These are phyloP conservation scores for Carcharodon carcharias DNA, from an alignment of 2,797 vertebrate genomes.

Conservation along the genomic window DNA sequence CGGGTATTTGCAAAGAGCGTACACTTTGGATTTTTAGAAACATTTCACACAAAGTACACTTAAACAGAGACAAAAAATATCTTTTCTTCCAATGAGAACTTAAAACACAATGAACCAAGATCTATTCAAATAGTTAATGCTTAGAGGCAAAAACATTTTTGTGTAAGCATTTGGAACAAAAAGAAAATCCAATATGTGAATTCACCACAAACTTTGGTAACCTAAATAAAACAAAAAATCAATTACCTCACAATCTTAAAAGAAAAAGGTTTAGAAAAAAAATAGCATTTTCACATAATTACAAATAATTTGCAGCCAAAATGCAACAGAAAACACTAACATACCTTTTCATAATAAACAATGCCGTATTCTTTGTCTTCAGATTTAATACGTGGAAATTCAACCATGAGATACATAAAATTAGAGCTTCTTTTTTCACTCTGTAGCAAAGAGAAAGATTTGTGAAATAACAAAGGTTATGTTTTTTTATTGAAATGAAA, in stretches of 20 bases:
- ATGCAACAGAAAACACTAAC: neutral
- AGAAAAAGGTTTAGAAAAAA: neutral
- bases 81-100: neutral
- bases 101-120: neutral
- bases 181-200: neutral
- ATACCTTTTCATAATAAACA: conserved; percentile 96
- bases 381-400: conserved; percentile 88
- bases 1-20: neutral
- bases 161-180: neutral
- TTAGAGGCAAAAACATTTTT: neutral
- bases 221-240: neutral
- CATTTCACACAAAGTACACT: neutral
- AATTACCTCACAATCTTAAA: neutral
- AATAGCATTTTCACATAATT: neutral
- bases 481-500: neutral
- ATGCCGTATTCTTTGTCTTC: conserved; percentile 91
- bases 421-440: conserved; percentile 97
- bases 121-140: neutral
- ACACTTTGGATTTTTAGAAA: neutral
- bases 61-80: neutral
- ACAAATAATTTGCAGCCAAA: neutral
- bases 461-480: neutral
- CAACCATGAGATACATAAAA: conserved; percentile 99
- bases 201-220: neutral
- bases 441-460: conserved; percentile 51